These are phyloP conservation scores for Aplidium turbinatum DNA, from an alignment of 23 tunicate species.

Conservation along the genomic window DNA sequence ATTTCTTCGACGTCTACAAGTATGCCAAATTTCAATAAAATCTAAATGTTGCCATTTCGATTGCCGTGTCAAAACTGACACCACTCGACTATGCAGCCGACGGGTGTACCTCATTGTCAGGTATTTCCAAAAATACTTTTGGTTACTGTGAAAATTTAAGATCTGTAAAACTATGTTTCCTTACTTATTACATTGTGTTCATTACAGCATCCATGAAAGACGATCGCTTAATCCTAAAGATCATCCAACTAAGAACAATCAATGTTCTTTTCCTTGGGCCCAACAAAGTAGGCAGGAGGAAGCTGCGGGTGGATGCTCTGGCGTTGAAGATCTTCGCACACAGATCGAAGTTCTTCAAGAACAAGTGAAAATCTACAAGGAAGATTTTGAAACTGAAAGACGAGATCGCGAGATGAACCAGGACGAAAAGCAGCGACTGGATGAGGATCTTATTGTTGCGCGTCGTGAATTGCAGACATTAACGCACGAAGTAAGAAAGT, in stretches of 20 bases:
- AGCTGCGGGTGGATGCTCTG: background rate
- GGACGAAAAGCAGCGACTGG: conserved; percentile 57
- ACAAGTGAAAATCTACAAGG: conserved; percentile 73
- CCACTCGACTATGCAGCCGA: no score
- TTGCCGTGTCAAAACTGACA: no score
- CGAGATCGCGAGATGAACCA: conserved; percentile 67
- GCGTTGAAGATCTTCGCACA: conserved; percentile 47
- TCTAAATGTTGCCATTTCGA: no score
- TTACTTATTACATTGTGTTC: no score
- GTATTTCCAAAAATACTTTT: no score
- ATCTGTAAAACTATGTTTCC: background rate
- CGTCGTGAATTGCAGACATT: conserved; percentile 53
- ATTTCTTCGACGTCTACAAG: no score
- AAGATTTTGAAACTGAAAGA: conserved; percentile 76
- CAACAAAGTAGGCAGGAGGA: background rate
- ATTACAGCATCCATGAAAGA: conserved; percentile 21
- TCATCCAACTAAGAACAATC: conserved; percentile 1
- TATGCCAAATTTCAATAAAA: no score
- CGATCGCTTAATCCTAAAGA: background rate
- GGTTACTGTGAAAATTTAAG: no score
- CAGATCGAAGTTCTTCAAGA: conserved; percentile 61
- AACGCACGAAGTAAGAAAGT: conserved; percentile 52
- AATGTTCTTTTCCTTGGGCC: background rate
- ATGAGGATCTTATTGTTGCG: conserved; percentile 38
- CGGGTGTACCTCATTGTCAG: no score